These are phyloP conservation scores for Caenorhabditis sp. DNA, from an alignment of 2,888 invertebrate genomes.

Conservation along the genomic window DNA sequence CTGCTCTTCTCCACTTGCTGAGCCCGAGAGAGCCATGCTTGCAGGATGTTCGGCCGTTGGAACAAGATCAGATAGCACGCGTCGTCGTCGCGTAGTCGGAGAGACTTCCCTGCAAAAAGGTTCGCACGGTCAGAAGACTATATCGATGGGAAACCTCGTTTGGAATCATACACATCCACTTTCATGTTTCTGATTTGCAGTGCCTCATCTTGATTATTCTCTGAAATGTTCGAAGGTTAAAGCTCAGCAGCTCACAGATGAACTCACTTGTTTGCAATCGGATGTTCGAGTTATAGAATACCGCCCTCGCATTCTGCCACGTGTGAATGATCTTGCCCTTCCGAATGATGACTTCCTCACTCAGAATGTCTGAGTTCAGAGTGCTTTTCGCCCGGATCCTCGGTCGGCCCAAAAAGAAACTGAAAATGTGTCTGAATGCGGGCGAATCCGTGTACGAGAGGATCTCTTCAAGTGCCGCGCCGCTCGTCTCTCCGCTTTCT, in stretches of 20 bases:
- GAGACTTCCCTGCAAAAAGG: conserved; percentile 3
- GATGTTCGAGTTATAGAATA: conserved; percentile 65
- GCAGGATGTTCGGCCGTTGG: conserved; percentile 30
- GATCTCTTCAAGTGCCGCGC: conserved; percentile 26
- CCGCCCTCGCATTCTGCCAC: conserved; percentile 60
- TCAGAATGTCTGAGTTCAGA: conserved; percentile 47
- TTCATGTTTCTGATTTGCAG: conserved; percentile 43
- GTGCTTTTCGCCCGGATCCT: conserved; percentile 44
- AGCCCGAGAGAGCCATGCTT: conserved; percentile 44
- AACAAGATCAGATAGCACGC: conserved; percentile 36
- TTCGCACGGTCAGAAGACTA: too few relatives aligned
- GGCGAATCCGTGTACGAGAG: conserved; percentile 47
- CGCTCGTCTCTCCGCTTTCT: conserved; percentile 14
- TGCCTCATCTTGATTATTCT: conserved; percentile 46
- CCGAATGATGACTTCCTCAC: conserved; percentile 60
- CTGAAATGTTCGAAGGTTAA: conserved; percentile 20
- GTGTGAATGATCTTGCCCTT: conserved; percentile 62
- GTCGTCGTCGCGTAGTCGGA: conserved; percentile 35
- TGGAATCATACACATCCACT: conserved; percentile 44
- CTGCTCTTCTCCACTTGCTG: conserved; percentile 50
- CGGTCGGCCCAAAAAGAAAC: conserved; percentile 45
- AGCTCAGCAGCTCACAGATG: too few relatives aligned
- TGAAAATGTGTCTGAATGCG: conserved; percentile 43
- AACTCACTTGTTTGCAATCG: conserved; percentile 61
- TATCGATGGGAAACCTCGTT: conserved; percentile 16